Evolutionary conservation across 1,140 invertebrate genomes (phyloP).

Genomic region (Drosophila kanapiae): DNA sequence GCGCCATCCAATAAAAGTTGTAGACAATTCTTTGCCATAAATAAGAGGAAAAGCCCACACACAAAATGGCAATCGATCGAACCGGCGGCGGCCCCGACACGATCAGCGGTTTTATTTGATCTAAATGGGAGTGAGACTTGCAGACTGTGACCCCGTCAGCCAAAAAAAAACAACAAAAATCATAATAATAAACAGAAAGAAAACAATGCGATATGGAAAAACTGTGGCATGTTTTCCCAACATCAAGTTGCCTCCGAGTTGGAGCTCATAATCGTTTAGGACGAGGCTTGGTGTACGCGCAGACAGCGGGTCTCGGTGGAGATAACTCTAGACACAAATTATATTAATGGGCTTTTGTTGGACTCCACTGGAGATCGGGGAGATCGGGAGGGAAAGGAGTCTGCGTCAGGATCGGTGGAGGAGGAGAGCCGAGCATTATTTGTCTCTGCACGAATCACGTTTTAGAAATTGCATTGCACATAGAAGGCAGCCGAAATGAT

Average conservation of each 20-base stretch:
- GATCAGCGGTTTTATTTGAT: conserved; percentile 76
- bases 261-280: conserved; percentile 67
- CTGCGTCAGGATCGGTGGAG: conserved; percentile 5
- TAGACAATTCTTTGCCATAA: conserved; percentile 51
- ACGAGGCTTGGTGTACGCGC: conserved; percentile 22
- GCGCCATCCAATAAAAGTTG: conserved; percentile 48
- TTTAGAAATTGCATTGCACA: conserved; percentile 79
- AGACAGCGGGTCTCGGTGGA: conserved; percentile 38
- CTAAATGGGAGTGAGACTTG: conserved; percentile 40
- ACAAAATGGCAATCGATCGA: conserved; percentile 52
- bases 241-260: conserved; percentile 55
- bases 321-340: conserved; percentile 72
- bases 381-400: background rate
- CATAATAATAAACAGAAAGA: conserved; percentile 2
- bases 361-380: conserved; percentile 18
- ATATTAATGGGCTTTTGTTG: conserved; percentile 77
- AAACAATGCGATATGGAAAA: conserved; percentile 46
- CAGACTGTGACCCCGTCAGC: conserved; percentile 43
- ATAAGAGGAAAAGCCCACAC: conserved; percentile 61
- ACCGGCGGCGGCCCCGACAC: conserved; percentile 50
- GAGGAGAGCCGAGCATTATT: conserved; percentile 51
- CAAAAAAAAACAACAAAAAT: conserved; percentile 3
- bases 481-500: conserved; percentile 46
- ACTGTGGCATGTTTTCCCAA: conserved; percentile 62
- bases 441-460: conserved; percentile 79